Conservation (phyloP, 2,888 invertebrate genomes). For the Hydrotaea cyrtoneurina region DNA sequence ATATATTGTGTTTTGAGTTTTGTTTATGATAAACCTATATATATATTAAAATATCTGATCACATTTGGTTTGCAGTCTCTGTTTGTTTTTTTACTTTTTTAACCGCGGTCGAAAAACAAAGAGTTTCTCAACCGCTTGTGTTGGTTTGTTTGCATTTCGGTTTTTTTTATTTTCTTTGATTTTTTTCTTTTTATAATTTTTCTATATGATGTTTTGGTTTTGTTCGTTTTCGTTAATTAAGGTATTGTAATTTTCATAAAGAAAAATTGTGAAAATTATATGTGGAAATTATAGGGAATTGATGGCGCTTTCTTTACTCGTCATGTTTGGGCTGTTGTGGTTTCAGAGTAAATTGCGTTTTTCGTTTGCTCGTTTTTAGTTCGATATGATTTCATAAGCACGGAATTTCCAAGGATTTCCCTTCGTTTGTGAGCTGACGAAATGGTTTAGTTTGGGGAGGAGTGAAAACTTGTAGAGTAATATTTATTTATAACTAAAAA, state of each 20-base stretch:
- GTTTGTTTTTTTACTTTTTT: constrained; percentile 73
- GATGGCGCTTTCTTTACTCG: constrained; percentile 54
- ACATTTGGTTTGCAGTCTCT: constrained; percentile 81
- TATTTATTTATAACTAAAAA: background rate
- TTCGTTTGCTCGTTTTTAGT: constrained; percentile 76
- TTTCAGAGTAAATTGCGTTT: constrained; percentile 76
- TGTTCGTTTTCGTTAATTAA: constrained; percentile 49
- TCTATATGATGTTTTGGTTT: constrained; percentile 56
- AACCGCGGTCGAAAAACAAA: background rate
- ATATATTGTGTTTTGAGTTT: constrained; percentile 61
- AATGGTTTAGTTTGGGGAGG: constrained; percentile 51
- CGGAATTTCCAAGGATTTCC: constrained; percentile 2
- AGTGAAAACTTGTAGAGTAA: background rate
- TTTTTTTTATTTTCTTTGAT: constrained; percentile 53
- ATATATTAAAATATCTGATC: constrained; percentile 81
- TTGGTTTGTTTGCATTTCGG: constrained; percentile 40
- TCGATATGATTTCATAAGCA: constrained; percentile 17
- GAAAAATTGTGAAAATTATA: constrained; percentile 53
- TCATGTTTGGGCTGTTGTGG: background rate
- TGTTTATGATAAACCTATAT: constrained; percentile 74
- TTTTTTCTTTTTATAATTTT: constrained; percentile 55
- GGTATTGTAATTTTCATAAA: constrained; percentile 30
- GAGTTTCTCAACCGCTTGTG: constrained; percentile 49
- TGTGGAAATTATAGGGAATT: constrained; percentile 59
- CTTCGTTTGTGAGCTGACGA: constrained; percentile 68